Percentiles rank a stretch among this genome's conserved stretches.
Evolutionary conservation across 2,888 invertebrate genomes (phyloP).

Genomic region (Pseudolycoriella hygida): DNA sequence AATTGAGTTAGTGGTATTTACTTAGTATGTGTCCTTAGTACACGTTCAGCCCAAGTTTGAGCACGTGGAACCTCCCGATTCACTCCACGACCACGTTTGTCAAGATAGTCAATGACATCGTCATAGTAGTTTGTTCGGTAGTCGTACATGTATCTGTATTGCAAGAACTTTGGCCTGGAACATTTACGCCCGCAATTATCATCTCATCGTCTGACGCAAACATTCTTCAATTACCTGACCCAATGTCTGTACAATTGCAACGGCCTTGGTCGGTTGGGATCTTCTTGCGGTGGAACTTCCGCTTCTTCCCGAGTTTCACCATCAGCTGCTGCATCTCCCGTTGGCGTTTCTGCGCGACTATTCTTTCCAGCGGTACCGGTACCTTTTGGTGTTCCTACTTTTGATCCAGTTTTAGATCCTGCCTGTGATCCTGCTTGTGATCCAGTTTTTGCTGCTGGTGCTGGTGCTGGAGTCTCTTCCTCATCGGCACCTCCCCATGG

Average conservation of each 20-base stretch:
- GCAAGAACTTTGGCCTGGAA: constrained; percentile 56
- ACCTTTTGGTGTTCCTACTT: constrained; percentile 10
- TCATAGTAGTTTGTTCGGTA: constrained; percentile 76
- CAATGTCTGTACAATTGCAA: constrained; percentile 59
- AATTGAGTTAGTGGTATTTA: constrained; percentile 10
- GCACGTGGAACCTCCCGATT: constrained; percentile 53
- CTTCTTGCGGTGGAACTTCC: constrained; percentile 28
- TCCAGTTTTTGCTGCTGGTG: constrained; percentile 7
- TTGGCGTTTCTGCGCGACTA: constrained; percentile 12
- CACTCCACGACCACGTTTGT: constrained; percentile 52
- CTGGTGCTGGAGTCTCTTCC: constrained; percentile 15
- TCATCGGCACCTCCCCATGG: constrained; percentile 36
- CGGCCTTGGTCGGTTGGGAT: constrained; percentile 44
- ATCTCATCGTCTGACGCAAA: background rate
- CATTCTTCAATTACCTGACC: constrained; percentile 40
- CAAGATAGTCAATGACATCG: constrained; percentile 67
- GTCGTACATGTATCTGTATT: constrained; percentile 67
- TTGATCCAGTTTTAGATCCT: background rate
- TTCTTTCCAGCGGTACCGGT: constrained; percentile 21
- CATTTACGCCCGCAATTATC: background rate
- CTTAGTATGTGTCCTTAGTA: constrained; percentile 46
- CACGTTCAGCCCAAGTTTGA: constrained; percentile 75
- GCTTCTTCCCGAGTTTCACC: constrained; percentile 32
- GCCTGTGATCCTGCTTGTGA: background rate
- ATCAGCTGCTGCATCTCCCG: constrained; percentile 25